Conservation (phyloP, 2,888 invertebrate genomes). For the Eledone cirrhosa region DNA sequence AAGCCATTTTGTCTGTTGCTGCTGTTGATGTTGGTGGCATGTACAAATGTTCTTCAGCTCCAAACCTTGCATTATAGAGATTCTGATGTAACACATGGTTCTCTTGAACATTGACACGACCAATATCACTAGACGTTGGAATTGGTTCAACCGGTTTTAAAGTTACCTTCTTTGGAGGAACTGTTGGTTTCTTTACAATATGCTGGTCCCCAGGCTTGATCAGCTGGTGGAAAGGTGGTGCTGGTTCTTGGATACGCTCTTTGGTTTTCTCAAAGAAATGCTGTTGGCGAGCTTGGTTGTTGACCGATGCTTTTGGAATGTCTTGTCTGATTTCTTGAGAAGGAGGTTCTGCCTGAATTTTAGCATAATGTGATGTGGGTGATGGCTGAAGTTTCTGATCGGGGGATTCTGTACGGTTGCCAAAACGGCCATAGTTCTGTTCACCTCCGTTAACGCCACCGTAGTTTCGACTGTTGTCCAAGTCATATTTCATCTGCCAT, state of each 20-base stretch:
- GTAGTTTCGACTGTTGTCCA: conserved; percentile 37
- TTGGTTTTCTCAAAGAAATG: conserved; percentile 60
- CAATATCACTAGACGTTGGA: conserved; percentile 51
- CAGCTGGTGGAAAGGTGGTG: conserved; percentile 57
- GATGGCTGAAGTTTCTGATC: background rate
- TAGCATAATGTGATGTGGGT: conserved; percentile 40
- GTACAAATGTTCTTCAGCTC: background rate
- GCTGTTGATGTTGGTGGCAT: background rate
- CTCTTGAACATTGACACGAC: conserved; percentile 37
- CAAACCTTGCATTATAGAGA: conserved; percentile 3
- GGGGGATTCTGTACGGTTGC: conserved; percentile 24
- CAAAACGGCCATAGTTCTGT: conserved; percentile 8
- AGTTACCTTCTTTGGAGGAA: conserved; percentile 46
- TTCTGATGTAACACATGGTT: conserved; percentile 52
- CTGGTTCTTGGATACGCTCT: conserved; percentile 48
- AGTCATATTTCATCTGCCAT: conserved; percentile 55
- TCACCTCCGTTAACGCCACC: background rate
- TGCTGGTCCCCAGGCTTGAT: conserved; percentile 40
- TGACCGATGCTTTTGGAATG: conserved; percentile 59
- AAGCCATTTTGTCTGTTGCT: background rate
- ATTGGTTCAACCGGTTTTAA: conserved; percentile 49
- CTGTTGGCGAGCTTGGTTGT: conserved; percentile 51
- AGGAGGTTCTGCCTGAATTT: conserved; percentile 34
- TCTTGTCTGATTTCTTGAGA: conserved; percentile 49
- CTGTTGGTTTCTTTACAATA: conserved; percentile 39